Percentiles rank a stretch among this genome's conserved stretches.
Evolutionary conservation across 2,888 invertebrate species (phyloP).

Genomic region (Mesoligia furuncula): DNA sequence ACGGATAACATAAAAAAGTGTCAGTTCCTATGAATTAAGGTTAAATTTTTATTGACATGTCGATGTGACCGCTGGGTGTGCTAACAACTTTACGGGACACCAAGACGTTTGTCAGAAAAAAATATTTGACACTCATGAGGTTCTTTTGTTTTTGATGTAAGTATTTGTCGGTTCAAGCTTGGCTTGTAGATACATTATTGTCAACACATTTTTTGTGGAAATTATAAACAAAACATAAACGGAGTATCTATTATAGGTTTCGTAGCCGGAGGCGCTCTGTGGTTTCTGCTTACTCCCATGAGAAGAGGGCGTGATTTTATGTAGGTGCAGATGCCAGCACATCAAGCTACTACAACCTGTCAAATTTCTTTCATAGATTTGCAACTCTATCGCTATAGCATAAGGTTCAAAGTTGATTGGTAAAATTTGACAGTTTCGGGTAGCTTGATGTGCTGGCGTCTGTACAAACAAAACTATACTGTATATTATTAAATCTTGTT

Average conservation of each 20-base stretch:
- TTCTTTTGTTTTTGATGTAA: constrained; percentile 36
- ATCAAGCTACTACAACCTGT: too few species aligned
- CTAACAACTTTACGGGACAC: constrained; percentile 69
- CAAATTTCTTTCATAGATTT: too few species aligned
- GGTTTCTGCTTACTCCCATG: too few species aligned
- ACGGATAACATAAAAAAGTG: constrained; percentile 72
- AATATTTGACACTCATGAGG: constrained; percentile 42
- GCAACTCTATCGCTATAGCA: too few species aligned
- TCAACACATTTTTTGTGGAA: constrained; percentile 9
- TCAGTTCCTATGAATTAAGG: constrained; percentile 76
- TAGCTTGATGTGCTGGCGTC: too few species aligned
- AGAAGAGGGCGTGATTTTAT: too few species aligned
- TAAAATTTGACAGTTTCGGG: too few species aligned
- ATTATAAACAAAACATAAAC: not conserved
- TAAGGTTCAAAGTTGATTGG: too few species aligned
- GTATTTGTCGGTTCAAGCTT: constrained; percentile 1
- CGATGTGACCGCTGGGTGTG: constrained; percentile 71
- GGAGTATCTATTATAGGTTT: not conserved
- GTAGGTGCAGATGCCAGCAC: too few species aligned
- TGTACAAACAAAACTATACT: not conserved
- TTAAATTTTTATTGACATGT: constrained; percentile 71
- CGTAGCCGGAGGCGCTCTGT: not conserved
- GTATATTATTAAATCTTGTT: not conserved
- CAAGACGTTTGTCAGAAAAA: constrained; percentile 59
- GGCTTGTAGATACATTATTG: not conserved